Evolutionary conservation across 2,888 invertebrate species (phyloP), one percentile per base, ranked within the genome.

Genomic region (Hedya salicella): DNA sequence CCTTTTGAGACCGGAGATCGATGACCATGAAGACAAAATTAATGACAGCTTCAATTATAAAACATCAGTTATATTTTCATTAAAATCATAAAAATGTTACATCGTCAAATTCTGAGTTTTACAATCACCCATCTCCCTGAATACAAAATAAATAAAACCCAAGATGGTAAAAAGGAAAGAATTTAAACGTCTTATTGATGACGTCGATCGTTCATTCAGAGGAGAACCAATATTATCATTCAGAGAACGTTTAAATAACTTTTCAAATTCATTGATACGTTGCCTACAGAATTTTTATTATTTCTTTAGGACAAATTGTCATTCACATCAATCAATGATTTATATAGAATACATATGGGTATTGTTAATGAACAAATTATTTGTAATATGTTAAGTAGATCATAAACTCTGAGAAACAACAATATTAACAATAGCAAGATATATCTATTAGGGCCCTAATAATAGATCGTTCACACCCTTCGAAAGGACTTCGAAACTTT

Each of bases 401-500:
- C 25, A 25, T 1, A 25, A 25, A 25, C 25, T 25, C 5, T 25
- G 25, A 25, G 3, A 4, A 25, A 25, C 25, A 6, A 6, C 25
- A 25, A 25, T 4, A 25, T 25, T 6, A 25, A 6, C n/a, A 42
- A 21, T 19, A 40, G 25, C 13, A 11, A 36, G n/a, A n/a, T n/a
- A n/a, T n/a, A 48, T 36, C 9, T 1, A 49, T 68, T 49, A 59
- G 16, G 63, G 68, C n/a, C 68, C 53, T 40, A 62, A 17, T 53
- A 53, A 36, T 54, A 63, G 36, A 54, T 53, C 48, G 16, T 68
- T 63, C 46, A 64, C 59, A 30, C 62, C 67, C 40, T 75, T 73
- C 5, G 81, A 77, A 67, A 86, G 65, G 32, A 76, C 69, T 68
- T 76, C 70, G 64, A 84, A 86, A 19, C 86, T 85, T 54, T 79